phyloP scores from a whole-genome alignment of 1,140 invertebrate species.

The Tigriopus japonicus region DNA sequence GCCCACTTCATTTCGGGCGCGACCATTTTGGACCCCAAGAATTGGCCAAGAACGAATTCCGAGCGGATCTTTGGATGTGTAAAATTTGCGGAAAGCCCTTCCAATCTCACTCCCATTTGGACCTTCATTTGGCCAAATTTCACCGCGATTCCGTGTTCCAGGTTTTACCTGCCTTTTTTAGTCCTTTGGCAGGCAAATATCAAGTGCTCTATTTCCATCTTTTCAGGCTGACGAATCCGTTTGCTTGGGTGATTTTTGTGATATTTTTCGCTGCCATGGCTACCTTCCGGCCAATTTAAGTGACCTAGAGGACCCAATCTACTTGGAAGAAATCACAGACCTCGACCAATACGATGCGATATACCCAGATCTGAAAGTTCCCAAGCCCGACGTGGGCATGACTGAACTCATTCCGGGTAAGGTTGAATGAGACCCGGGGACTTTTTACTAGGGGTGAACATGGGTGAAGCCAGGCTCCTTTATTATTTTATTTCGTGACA shows the following conservation, averaged over 20 bases:
- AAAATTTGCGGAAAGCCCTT: slow-evolving; percentile 80
- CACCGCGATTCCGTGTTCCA: slow-evolving; percentile 31
- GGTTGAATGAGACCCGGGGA: too few species aligned
- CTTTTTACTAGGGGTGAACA: too few species aligned
- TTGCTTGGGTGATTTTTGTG: slow-evolving; percentile 79
- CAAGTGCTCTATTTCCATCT: slow-evolving; percentile 5
- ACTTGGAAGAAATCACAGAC: too few species aligned
- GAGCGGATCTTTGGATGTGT: slow-evolving; percentile 72
- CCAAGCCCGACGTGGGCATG: too few species aligned
- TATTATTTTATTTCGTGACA: too few species aligned
- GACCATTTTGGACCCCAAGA: slow-evolving; percentile 72
- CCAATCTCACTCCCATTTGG: slow-evolving; percentile 65
- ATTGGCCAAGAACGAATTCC: slow-evolving; percentile 52
- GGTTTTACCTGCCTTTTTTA: not conserved
- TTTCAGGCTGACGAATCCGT: slow-evolving; percentile 67
- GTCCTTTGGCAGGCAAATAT: too few species aligned
- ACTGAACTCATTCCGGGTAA: too few species aligned
- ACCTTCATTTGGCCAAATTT: slow-evolving; percentile 70
- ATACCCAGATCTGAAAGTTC: too few species aligned
- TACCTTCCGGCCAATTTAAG: not conserved
- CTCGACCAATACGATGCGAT: too few species aligned
- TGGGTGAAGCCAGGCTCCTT: too few species aligned
- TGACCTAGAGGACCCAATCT: too few species aligned
- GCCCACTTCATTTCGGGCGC: slow-evolving; percentile 63
- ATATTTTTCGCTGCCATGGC: slow-evolving; percentile 77